Percentiles rank a stretch among this genome's conserved stretches.
phyloP scores from a whole-genome alignment of 1,140 invertebrate species.

The Philotrypesis tridentata region DNA sequence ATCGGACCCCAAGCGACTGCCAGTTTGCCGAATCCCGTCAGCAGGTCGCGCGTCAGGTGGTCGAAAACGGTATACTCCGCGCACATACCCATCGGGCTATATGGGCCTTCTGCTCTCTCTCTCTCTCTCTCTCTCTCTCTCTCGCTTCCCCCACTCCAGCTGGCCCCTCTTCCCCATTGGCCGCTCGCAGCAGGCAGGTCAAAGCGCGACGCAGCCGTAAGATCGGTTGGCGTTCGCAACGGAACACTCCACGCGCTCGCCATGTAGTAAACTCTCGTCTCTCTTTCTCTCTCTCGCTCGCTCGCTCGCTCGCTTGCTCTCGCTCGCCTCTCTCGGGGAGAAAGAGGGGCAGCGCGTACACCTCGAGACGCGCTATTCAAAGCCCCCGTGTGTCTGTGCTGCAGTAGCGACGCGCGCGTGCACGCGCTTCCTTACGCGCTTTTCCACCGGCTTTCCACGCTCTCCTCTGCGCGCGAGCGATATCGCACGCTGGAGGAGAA shows the following conservation, averaged over 20 bases:
- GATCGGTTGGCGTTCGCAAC: slow-evolving; percentile 59
- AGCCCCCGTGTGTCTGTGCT: neutral
- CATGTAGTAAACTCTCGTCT: too few relatives aligned
- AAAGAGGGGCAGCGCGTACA: neutral
- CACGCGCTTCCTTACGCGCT: neutral
- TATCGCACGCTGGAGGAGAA: too few relatives aligned
- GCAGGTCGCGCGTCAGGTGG: slow-evolving; percentile 62
- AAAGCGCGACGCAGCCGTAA: slow-evolving; percentile 61
- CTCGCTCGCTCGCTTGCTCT: too few relatives aligned
- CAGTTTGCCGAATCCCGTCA: slow-evolving; percentile 18
- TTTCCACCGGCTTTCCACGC: slow-evolving; percentile 45
- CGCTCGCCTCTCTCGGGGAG: too few relatives aligned
- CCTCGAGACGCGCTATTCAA: neutral
- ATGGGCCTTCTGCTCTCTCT: slow-evolving; percentile 41
- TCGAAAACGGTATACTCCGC: neutral
- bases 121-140: slow-evolving; percentile 27
- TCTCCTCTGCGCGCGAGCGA: neutral
- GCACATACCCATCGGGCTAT: too few relatives aligned
- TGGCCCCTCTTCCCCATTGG: slow-evolving; percentile 63
- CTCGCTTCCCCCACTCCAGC: slow-evolving; percentile 48
- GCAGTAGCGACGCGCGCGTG: slow-evolving; percentile 51
- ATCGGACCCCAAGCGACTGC: slow-evolving; percentile 42
- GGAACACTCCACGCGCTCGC: slow-evolving; percentile 55
- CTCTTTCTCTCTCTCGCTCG: too few relatives aligned
- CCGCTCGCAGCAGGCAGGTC: slow-evolving; percentile 67